Conservation (phyloP, 2,113 vertebrate species). For the Brachypteracias leptosomus region DNA sequence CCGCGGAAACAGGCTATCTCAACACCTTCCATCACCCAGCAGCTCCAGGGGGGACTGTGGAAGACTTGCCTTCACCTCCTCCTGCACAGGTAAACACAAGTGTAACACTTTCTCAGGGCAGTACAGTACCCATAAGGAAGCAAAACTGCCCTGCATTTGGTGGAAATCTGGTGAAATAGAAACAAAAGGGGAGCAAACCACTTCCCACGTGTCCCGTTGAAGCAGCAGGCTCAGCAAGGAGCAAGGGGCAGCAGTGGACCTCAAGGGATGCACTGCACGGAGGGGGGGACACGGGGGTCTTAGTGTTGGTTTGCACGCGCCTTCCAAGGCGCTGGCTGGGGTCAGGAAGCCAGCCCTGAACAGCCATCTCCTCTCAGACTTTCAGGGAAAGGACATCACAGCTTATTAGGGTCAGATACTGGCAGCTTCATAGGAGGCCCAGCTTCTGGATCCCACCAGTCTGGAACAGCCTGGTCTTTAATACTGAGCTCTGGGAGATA, state of each 20-base stretch:
- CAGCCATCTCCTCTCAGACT: not conserved
- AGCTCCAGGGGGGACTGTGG: not conserved
- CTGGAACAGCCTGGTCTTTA: not conserved
- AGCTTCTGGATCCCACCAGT: not conserved
- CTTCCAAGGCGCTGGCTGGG: not conserved
- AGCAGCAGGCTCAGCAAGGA: not conserved
- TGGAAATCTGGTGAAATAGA: not conserved
- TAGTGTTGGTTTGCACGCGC: not conserved
- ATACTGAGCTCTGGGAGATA: not conserved
- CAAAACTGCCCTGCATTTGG: not conserved
- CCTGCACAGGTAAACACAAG: not conserved
- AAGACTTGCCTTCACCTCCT: conserved; percentile 41
- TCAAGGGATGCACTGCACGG: not conserved
- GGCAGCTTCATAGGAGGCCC: not conserved
- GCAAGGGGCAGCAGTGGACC: not conserved
- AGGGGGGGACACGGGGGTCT: not conserved
- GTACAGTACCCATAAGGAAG: not conserved
- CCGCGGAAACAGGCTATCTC: not conserved
- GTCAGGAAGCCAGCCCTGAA: conserved; percentile 36
- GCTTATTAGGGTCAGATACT: conserved; percentile 40
- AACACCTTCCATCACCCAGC: not conserved
- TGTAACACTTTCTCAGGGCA: not conserved
- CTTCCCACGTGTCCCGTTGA: accelerated
- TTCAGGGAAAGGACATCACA: conserved; percentile 9
- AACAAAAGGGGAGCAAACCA: not conserved